Evolutionary conservation across 2,888 invertebrate genomes (phyloP), one percentile per base, ranked within the genome.

Genomic region (Cosmopolites sordidus): DNA sequence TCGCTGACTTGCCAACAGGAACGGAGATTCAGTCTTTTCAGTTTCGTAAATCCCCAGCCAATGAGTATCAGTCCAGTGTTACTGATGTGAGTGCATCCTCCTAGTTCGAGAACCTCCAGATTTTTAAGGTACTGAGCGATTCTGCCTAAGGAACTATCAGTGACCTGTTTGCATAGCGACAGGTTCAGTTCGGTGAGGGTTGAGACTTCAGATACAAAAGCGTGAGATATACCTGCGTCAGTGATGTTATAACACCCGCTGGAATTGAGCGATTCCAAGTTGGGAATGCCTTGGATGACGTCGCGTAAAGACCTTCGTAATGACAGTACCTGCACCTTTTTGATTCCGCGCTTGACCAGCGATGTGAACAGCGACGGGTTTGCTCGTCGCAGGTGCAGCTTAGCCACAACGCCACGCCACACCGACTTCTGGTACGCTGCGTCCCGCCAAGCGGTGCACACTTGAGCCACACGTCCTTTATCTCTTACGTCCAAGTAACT

Each of bases 1-100:
- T 96, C 95, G 61, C 91, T 90, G 16, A 96, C 84, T 69, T 90
- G 87, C 87, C 94, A 90, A 74, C 95, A 96, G 56, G 94, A 94
- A 56, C 95, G 79, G 56, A 96, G 77, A 72, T 96, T 93, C 63
- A 96, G 78, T 55, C 84, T 82, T 68, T 87, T 87, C 61, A 96
- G 76, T 69, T 88, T 89, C 67, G 86, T 86, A 44, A 95, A 77
- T 8, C 92, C 92, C 87, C 89, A 90, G 52, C 94, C 90, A 54
- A 96, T 86, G 30, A 91, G 77, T 59, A 90, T 78, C 43, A 96
- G 77, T 0, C 94, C 93, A 0, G 87, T 87, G 73, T 94, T 93
- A 42, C 93, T 92, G 48, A 96, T 84, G 72, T 91, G 89, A 69
- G 88, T 86, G 74, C 96, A 96, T 1, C 96, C 95, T 12, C 94